These are phyloP conservation scores for Fragum sueziense DNA, from an alignment of 2,888 invertebrate genomes.

Conservation along the genomic window DNA sequence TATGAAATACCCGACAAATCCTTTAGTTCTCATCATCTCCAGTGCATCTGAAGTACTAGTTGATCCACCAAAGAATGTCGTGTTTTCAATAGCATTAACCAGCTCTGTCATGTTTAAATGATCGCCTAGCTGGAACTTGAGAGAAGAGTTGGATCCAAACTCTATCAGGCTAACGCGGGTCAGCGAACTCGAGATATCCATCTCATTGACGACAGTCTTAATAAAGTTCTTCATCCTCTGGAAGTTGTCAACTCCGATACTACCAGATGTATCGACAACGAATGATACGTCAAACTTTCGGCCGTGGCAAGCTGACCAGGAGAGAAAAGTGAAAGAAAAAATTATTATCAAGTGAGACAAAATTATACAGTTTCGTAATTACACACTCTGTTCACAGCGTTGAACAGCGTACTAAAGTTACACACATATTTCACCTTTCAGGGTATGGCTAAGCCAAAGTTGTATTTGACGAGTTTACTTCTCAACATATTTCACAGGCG, in stretches of 20 bases:
- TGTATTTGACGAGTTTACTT: background rate
- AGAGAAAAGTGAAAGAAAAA: background rate
- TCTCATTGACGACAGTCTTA: constrained; percentile 39
- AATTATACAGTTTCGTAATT: background rate
- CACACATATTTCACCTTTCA: background rate
- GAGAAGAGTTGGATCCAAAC: constrained; percentile 53
- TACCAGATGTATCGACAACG: constrained; percentile 54
- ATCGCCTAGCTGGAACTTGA: constrained; percentile 62
- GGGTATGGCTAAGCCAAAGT: background rate
- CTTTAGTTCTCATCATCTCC: constrained; percentile 51
- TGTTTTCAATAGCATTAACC: constrained; percentile 47
- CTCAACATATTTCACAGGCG: no score
- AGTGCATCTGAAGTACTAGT: constrained; percentile 70
- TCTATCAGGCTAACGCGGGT: constrained; percentile 55
- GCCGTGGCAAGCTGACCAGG: constrained; percentile 38
- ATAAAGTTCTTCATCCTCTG: constrained; percentile 50
- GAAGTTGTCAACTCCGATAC: constrained; percentile 54
- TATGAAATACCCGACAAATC: constrained; percentile 53
- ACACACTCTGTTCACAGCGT: background rate
- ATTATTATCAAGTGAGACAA: background rate
- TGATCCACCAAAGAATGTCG: constrained; percentile 55
- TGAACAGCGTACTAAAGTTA: background rate
- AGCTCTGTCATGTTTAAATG: constrained; percentile 51
- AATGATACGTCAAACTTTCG: constrained; percentile 51
- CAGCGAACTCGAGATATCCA: constrained; percentile 35